Conservation (phyloP, 2,888 invertebrate species). For the Pristionchus entomophagus region DNA sequence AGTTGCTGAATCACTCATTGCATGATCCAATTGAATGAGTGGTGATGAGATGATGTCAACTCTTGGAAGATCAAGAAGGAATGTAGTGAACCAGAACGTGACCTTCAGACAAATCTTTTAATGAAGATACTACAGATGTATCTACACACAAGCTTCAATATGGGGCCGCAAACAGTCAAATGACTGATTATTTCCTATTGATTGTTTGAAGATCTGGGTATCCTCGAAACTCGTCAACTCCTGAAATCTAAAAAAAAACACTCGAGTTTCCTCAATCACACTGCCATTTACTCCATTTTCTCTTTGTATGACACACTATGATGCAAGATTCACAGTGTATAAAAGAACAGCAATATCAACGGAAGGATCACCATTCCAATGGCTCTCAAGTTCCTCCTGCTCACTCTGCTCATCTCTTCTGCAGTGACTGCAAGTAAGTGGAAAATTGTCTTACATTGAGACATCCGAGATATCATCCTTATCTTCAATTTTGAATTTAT, state of each 20-base stretch:
- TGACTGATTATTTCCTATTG: too few relatives aligned
- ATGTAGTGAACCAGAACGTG: background rate
- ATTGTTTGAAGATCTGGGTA: too few relatives aligned
- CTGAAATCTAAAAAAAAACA: too few relatives aligned
- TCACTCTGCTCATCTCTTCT: background rate
- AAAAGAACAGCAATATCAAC: background rate
- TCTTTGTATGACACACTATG: background rate
- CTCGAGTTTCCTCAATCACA: background rate
- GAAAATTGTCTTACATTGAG: background rate
- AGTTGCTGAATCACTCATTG: background rate
- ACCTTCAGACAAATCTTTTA: too few relatives aligned
- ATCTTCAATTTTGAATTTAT: background rate
- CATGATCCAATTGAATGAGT: background rate
- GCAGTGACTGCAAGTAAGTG: background rate
- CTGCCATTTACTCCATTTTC: background rate
- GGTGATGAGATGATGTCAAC: background rate
- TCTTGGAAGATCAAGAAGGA: background rate
- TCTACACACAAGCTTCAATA: too few relatives aligned
- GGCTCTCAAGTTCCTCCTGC: background rate
- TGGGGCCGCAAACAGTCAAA: too few relatives aligned
- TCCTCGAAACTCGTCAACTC: too few relatives aligned
- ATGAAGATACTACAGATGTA: too few relatives aligned
- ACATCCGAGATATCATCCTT: too few relatives aligned
- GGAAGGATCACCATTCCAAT: background rate
- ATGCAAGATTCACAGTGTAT: background rate